Evolutionary conservation across 2,888 invertebrate genomes (phyloP).

Genomic region (Polydrusus tereticollis): DNA sequence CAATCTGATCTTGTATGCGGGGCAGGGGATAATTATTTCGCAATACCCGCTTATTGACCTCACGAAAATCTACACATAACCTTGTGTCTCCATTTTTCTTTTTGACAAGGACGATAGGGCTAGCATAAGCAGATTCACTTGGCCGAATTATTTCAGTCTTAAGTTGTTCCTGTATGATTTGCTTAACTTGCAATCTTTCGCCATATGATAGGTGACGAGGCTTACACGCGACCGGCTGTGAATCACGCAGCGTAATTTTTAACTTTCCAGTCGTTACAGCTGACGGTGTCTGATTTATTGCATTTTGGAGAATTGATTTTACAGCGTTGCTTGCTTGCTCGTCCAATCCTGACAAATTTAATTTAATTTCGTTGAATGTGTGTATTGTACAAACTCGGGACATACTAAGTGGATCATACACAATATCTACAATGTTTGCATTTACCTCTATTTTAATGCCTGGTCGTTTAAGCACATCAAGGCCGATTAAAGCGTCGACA

Average conservation of each 20-base stretch:
- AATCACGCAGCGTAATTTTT: conserved; percentile 15
- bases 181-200: conserved; percentile 27
- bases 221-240: conserved; percentile 17
- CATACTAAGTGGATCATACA: background rate
- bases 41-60: conserved; percentile 13
- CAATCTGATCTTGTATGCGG: conserved; percentile 25
- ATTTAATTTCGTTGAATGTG: background rate
- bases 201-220: conserved; percentile 27
- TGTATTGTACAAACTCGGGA: background rate
- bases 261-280: conserved; percentile 20
- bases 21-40: conserved; percentile 15
- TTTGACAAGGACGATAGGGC: conserved; percentile 30
- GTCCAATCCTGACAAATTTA: conserved; percentile 4
- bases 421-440: background rate
- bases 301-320: background rate
- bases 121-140: conserved; percentile 32
- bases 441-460: background rate
- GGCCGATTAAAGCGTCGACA: background rate
- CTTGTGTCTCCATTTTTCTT: conserved; percentile 21
- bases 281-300: background rate
- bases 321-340: background rate
- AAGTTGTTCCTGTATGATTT: conserved; percentile 20
- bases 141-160: conserved; percentile 12
- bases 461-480: no score
- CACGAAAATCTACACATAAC: conserved; percentile 28